phyloP scores from a whole-genome alignment of 1,140 invertebrate species.

The Drosophila mayri region DNA sequence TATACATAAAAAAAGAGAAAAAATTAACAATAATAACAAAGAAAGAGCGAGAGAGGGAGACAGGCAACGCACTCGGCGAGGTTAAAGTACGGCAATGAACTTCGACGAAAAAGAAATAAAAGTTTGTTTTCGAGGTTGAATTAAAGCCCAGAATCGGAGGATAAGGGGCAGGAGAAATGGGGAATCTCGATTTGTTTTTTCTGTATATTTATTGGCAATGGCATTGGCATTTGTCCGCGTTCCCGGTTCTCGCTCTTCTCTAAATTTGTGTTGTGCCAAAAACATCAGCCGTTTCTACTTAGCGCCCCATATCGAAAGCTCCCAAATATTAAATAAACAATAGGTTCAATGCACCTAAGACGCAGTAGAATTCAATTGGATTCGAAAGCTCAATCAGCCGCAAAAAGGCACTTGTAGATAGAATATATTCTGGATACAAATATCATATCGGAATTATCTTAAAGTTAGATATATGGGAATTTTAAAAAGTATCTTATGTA shows the following conservation, averaged over 20 bases:
- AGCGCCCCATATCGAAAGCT: constrained; percentile 60
- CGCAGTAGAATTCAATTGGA: constrained; percentile 79
- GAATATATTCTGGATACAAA: background rate
- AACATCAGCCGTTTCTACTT: constrained; percentile 71
- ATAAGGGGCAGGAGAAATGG: constrained; percentile 24
- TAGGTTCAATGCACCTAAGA: constrained; percentile 77
- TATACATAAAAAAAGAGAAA: background rate
- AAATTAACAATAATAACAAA: constrained; percentile 32
- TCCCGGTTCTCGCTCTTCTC: background rate
- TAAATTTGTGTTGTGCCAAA: constrained; percentile 26
- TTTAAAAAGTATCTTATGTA: background rate
- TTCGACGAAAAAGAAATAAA: constrained; percentile 60
- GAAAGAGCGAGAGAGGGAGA: constrained; percentile 18
- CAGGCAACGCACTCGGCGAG: constrained; percentile 68
- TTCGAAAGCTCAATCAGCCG: constrained; percentile 25
- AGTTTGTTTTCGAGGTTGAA: constrained; percentile 79
- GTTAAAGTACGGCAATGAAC: constrained; percentile 80
- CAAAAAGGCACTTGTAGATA: background rate
- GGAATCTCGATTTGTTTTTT: constrained; percentile 11
- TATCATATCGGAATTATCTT: background rate
- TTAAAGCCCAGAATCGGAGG: constrained; percentile 18
- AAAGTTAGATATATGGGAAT: background rate
- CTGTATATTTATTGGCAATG: constrained; percentile 47
- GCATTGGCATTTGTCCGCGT: constrained; percentile 38
- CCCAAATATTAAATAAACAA: constrained; percentile 69